A percentile compares a stretch with the other conserved stretches of the same genome.
Evolutionary conservation across 2,797 vertebrate species (phyloP).

Genomic region (Parotocinclus haroldoi): DNA sequence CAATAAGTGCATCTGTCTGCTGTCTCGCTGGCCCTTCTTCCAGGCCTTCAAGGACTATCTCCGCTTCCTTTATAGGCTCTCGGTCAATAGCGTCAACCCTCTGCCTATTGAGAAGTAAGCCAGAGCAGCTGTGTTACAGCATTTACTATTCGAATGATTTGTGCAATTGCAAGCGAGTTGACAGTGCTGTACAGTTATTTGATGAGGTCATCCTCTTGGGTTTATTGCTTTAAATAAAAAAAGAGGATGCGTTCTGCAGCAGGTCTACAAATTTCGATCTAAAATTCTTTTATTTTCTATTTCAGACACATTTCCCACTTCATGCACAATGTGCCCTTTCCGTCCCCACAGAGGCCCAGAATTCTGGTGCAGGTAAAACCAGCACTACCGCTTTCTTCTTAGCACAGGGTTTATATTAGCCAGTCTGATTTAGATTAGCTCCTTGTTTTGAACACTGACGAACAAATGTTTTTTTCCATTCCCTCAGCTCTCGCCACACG

Average conservation of each 20-base stretch:
- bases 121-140: too few relatives aligned
- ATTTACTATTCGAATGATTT: background rate
- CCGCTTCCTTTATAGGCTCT: slow-evolving; percentile 95
- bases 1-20: slow-evolving; percentile 97
- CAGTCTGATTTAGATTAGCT: too few relatives aligned
- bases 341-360: slow-evolving; percentile 93
- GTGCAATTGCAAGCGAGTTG: too few relatives aligned
- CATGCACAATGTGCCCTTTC: slow-evolving; percentile 96
- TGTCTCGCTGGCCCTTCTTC: slow-evolving; percentile 97
- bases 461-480: slow-evolving; percentile 1
- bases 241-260: too few relatives aligned
- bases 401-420: background rate
- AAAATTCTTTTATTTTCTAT: slow-evolving; percentile 26
- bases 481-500: slow-evolving; percentile 86
- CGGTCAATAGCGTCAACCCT: slow-evolving; percentile 89
- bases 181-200: too few relatives aligned
- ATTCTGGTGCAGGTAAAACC: slow-evolving; percentile 90
- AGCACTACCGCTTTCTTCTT: background rate
- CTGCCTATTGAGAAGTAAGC: slow-evolving; percentile 98
- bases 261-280: too few relatives aligned
- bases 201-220: too few relatives aligned
- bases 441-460: background rate
- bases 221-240: too few relatives aligned
- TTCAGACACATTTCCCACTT: slow-evolving; percentile 95
- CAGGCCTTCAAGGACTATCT: slow-evolving; percentile 94